A percentile compares a stretch with the other conserved stretches of the same genome.
Evolutionary conservation across 2,113 vertebrate species (phyloP).

Genomic region (Oxygymnocypris stewartii): DNA sequence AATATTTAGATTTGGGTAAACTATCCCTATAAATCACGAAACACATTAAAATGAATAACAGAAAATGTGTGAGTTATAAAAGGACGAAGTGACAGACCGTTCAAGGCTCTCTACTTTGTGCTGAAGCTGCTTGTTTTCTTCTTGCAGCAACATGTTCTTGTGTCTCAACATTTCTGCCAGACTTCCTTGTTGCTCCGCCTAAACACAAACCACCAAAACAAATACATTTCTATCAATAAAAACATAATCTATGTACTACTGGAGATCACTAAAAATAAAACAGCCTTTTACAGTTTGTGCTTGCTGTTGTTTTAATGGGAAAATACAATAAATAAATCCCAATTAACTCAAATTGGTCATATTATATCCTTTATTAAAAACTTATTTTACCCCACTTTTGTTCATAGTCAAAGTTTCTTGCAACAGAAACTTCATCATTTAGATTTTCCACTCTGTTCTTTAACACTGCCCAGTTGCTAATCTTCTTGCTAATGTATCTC

Average conservation of each 20-base stretch:
- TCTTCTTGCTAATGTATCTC: background rate
- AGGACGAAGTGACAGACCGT: conserved; percentile 73
- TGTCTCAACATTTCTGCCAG: conserved; percentile 85
- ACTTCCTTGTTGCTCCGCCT: conserved; percentile 89
- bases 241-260: background rate
- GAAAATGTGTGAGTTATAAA: background rate
- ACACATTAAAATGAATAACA: background rate
- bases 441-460: background rate
- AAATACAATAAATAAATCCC: background rate
- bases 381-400: background rate
- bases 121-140: conserved; percentile 88
- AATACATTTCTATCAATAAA: conserved; percentile 5
- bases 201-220: conserved; percentile 19
- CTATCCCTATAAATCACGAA: background rate
- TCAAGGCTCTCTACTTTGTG: conserved; percentile 84
- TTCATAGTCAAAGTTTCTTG: background rate
- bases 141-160: conserved; percentile 82
- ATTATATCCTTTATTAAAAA: background rate
- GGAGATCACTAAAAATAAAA: background rate
- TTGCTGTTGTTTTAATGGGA: background rate
- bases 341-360: background rate
- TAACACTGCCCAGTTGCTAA: conserved; percentile 69
- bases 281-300: background rate
- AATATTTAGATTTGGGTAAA: background rate
- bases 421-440: background rate